Evolutionary conservation across 2,797 vertebrate species (phyloP).

Genomic region (Sphenodon punctatus): DNA sequence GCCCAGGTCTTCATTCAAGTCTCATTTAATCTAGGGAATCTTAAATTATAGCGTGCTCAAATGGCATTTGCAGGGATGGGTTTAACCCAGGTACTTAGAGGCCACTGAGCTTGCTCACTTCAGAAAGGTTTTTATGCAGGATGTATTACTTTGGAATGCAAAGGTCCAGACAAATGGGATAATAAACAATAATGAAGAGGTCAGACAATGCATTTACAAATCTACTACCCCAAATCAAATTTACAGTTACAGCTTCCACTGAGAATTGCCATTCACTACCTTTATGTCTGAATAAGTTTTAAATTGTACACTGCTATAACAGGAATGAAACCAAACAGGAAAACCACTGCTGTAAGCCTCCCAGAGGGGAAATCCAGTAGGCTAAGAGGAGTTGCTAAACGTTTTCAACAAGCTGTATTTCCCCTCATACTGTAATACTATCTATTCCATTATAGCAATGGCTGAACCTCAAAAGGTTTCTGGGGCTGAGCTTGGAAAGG

Average conservation of each 20-base stretch:
- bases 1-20: background rate
- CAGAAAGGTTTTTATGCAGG: background rate
- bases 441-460: background rate
- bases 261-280: background rate
- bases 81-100: conserved; percentile 10
- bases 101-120: background rate
- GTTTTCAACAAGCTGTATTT: background rate
- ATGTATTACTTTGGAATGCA: background rate
- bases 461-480: conserved; percentile 7
- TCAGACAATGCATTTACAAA: background rate
- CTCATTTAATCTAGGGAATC: background rate
- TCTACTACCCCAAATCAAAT: background rate
- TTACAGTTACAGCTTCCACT: background rate
- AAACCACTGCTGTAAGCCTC: background rate
- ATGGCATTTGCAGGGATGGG: background rate
- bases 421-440: background rate
- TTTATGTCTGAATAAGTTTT: background rate
- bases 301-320: background rate
- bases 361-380: background rate
- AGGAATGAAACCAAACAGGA: background rate
- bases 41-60: conserved; percentile 30
- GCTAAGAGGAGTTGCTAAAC: background rate
- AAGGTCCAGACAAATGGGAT: background rate
- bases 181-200: background rate
- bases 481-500: background rate